phyloP scores from a whole-genome alignment of 2,113 vertebrate genomes.

The Phrynosoma platyrhinos region DNA sequence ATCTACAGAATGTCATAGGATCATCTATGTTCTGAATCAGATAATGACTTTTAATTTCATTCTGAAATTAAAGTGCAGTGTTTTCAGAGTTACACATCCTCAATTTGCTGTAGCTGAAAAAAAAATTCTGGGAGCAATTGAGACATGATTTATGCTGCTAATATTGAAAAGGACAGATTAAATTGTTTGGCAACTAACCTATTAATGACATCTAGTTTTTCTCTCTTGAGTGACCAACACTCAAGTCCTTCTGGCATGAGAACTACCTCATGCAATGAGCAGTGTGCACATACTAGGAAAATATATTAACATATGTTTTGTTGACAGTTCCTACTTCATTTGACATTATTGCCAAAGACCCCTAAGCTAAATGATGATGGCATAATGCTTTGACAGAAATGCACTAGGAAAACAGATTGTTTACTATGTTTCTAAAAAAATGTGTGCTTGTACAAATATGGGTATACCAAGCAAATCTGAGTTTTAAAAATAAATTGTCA shows the following conservation, averaged over 20 bases:
- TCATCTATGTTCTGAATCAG: background rate
- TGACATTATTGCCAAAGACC: slow-evolving; percentile 10
- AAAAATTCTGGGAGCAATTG: background rate
- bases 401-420: background rate
- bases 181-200: slow-evolving; percentile 32
- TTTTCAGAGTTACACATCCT: slow-evolving; percentile 1
- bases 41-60: slow-evolving; percentile 17
- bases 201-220: slow-evolving; percentile 25
- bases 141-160: slow-evolving; percentile 29
- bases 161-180: slow-evolving; percentile 36
- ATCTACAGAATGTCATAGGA: background rate
- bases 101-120: background rate
- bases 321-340: background rate
- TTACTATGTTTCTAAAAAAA: background rate
- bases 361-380: background rate
- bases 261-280: background rate
- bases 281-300: background rate
- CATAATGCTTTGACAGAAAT: background rate
- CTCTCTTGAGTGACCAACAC: slow-evolving; percentile 9
- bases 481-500: background rate
- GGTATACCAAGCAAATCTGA: background rate
- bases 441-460: background rate
- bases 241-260: background rate
- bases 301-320: background rate
- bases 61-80: slow-evolving; percentile 48